Conservation (phyloP, 2,113 vertebrate species). For the Toxotes jaculatrix region DNA sequence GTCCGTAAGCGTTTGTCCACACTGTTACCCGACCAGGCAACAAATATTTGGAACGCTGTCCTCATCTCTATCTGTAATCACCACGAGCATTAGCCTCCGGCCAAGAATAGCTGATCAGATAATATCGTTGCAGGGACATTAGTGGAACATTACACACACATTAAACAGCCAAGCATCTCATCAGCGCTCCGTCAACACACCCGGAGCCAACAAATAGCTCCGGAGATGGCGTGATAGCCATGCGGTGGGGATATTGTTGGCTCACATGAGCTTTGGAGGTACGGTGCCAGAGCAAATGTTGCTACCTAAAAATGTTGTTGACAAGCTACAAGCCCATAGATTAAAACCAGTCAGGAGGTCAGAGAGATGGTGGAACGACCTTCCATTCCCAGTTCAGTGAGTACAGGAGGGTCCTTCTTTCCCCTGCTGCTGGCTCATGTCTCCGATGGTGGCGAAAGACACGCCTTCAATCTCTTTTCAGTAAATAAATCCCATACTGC, state of each 20-base stretch:
- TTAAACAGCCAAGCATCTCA: constrained; percentile 68
- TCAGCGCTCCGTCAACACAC: constrained; percentile 69
- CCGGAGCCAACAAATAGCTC: constrained; percentile 62
- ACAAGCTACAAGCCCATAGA: constrained; percentile 50
- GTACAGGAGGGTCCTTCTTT: neutral
- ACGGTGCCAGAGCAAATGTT: constrained; percentile 48
- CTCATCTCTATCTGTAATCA: constrained; percentile 66
- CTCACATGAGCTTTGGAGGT: constrained; percentile 35
- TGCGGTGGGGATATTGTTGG: constrained; percentile 51
- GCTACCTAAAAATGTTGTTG: constrained; percentile 72
- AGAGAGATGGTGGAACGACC: constrained; percentile 30
- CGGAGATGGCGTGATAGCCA: constrained; percentile 62
- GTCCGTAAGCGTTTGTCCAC: constrained; percentile 34
- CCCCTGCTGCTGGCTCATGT: neutral
- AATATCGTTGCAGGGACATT: constrained; percentile 70
- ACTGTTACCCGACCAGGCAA: constrained; percentile 41
- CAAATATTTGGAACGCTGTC: constrained; percentile 63
- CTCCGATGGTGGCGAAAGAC: neutral
- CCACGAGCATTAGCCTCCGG: constrained; percentile 50
- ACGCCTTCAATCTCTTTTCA: neutral
- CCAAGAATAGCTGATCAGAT: constrained; percentile 79
- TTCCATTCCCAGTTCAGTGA: constrained; percentile 12
- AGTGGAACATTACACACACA: constrained; percentile 77
- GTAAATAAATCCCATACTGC: neutral
- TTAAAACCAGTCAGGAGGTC: constrained; percentile 36